Base-by-base conservation (phyloP, 2,888 invertebrate genomes). In the Watsonalla binaria region DNA sequence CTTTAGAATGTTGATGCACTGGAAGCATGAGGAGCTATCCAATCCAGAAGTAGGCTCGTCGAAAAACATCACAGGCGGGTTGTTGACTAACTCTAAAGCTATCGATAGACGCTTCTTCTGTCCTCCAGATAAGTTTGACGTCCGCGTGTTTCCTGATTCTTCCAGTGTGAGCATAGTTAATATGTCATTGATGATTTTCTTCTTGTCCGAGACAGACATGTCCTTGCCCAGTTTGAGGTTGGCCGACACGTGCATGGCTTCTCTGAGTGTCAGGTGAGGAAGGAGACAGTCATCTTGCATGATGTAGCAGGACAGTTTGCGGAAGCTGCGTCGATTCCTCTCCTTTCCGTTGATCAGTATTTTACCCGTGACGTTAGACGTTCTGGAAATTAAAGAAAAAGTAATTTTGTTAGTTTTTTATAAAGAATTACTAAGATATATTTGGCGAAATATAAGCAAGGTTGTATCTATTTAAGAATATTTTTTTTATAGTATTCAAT, bases 41-140 rank as follows among this genome's bases (percentile, higher is more conserved):
- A 98, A 89, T 14, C 98, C 98, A 72, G 97, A 95, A 46, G 96
- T 96, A 2, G 98, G 98, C 83, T 98, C 98, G 76, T 98, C 98
- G 78, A 98, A 98, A 86, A 98, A 98, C 97, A 98, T 98, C 58
- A 98, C 96, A 61, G 98, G 98, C 33, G 98, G 98, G 90, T 98
- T 98, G 86, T 98, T 98, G 51, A 98, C 97, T 80, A 98, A 92
- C 86, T 98, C 98, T 77, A 97, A 88, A 53, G 97, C 98, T 74
- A 98, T 97, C 6, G 97, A 97, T 59, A 98, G 90, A 55, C 98
- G 92, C 82, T 98, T 98, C 61, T 96, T 92, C 87, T 98, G 98
- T 0, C 98, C 98, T 15, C 98, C 98, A 6, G 97, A 97, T 46
- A 98, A 92, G 75, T 94, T 95, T 51, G 93, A 93, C 11, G 97